Evolutionary conservation across 2,797 vertebrate genomes (phyloP).

Genomic region (Orientallactaga sibirica): DNA sequence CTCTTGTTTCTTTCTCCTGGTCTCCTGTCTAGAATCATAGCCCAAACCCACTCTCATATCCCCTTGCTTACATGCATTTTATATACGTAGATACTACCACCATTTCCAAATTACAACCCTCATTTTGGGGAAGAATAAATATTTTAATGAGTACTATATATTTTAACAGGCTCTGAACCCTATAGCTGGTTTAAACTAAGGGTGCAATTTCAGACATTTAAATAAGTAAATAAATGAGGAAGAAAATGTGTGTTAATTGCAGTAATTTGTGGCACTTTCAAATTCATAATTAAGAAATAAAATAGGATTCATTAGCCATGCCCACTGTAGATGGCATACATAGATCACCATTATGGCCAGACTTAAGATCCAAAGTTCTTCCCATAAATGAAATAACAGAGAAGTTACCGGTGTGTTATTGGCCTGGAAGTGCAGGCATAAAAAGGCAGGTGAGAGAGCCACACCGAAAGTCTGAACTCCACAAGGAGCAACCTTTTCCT

Average conservation of each 20-base stretch:
- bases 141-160: constrained; percentile 82
- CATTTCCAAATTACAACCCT: constrained; percentile 51
- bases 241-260: constrained; percentile 85
- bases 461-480: background rate
- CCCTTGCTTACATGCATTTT: constrained; percentile 19
- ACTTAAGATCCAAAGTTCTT: constrained; percentile 61
- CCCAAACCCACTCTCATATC: no score
- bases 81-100: background rate
- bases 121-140: constrained; percentile 73
- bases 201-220: constrained; percentile 79
- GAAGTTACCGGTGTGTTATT: constrained; percentile 28
- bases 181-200: constrained; percentile 74
- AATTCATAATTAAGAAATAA: constrained; percentile 86
- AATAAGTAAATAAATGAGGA: constrained; percentile 85
- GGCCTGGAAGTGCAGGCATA: background rate
- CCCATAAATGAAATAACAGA: constrained; percentile 67
- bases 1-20: no score
- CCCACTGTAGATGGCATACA: constrained; percentile 76
- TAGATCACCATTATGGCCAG: constrained; percentile 81
- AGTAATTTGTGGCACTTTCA: constrained; percentile 82
- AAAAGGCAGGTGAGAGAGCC: background rate
- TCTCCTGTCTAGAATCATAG: no score
- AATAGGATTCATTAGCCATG: constrained; percentile 83
- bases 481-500: background rate
- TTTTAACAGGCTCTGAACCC: constrained; percentile 76